Evolutionary conservation across 2,888 invertebrate species (phyloP).

Genomic region (Drosophila sordidapex): DNA sequence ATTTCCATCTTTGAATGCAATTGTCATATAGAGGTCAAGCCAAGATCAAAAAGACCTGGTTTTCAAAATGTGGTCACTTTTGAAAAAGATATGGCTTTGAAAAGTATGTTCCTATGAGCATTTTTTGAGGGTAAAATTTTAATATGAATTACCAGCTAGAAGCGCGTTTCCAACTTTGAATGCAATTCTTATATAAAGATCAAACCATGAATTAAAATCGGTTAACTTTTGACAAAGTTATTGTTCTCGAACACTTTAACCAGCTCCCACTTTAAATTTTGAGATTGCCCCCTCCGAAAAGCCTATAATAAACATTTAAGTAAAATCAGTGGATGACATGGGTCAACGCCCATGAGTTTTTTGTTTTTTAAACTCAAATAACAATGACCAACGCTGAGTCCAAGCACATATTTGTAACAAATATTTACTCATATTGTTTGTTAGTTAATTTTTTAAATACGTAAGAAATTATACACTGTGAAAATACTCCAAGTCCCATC

Average conservation of each 20-base stretch:
- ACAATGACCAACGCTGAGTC: slow-evolving; percentile 13
- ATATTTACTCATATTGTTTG: slow-evolving; percentile 29
- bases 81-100: background rate
- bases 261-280: background rate
- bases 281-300: background rate
- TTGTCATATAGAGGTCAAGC: background rate
- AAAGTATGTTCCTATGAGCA: no score
- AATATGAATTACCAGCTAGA: background rate
- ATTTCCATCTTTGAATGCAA: background rate
- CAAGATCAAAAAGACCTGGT: background rate
- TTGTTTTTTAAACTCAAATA: slow-evolving; percentile 5
- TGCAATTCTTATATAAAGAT: no score
- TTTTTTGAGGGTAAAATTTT: background rate
- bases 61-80: background rate
- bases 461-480: slow-evolving; percentile 3
- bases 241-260: background rate
- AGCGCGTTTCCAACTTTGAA: no score
- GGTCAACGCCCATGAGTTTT: slow-evolving; percentile 11
- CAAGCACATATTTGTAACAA: slow-evolving; percentile 30
- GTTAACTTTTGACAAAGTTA: background rate
- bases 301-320: background rate
- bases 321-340: background rate
- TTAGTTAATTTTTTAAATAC: background rate
- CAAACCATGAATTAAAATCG: background rate
- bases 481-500: slow-evolving; percentile 11